phyloP scores from a whole-genome alignment of 2,888 invertebrate genomes.

The Parnassius glacialis region DNA sequence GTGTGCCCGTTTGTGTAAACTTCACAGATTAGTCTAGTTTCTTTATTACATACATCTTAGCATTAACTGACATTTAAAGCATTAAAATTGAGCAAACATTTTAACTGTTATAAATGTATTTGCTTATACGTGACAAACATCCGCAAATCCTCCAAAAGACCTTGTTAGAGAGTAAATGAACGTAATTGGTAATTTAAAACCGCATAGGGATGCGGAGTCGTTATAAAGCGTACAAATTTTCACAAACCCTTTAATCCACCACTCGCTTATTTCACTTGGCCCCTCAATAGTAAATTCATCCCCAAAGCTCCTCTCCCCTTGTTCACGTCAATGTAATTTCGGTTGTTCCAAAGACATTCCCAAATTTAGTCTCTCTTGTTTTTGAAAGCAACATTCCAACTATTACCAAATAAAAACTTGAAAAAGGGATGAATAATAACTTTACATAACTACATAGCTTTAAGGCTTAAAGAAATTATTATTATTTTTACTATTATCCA shows the following conservation, averaged over 20 bases:
- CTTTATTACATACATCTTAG: neutral
- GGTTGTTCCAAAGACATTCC: slow-evolving; percentile 54
- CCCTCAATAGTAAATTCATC: slow-evolving; percentile 67
- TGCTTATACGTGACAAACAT: slow-evolving; percentile 6
- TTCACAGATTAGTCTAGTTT: neutral
- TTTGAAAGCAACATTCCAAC: neutral
- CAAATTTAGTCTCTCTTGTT: slow-evolving; percentile 30
- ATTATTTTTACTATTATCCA: too few relatives aligned
- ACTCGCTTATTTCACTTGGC: slow-evolving; percentile 77
- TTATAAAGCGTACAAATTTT: slow-evolving; percentile 76
- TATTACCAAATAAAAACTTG: too few relatives aligned
- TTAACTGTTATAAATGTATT: neutral
- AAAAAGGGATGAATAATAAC: too few relatives aligned
- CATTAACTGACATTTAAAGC: too few relatives aligned
- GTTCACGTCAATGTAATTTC: slow-evolving; percentile 64
- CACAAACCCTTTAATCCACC: slow-evolving; percentile 76
- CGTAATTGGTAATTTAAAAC: slow-evolving; percentile 80
- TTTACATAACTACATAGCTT: too few relatives aligned
- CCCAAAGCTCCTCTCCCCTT: slow-evolving; percentile 45
- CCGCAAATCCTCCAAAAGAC: slow-evolving; percentile 39
- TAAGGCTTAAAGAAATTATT: too few relatives aligned
- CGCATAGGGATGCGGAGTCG: slow-evolving; percentile 57
- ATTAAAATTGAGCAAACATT: too few relatives aligned
- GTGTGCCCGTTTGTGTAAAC: too few relatives aligned
- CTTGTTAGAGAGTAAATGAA: slow-evolving; percentile 68